These are phyloP conservation scores for Heliconius aoede DNA, from an alignment of 2,888 invertebrate species.

Conservation along the genomic window DNA sequence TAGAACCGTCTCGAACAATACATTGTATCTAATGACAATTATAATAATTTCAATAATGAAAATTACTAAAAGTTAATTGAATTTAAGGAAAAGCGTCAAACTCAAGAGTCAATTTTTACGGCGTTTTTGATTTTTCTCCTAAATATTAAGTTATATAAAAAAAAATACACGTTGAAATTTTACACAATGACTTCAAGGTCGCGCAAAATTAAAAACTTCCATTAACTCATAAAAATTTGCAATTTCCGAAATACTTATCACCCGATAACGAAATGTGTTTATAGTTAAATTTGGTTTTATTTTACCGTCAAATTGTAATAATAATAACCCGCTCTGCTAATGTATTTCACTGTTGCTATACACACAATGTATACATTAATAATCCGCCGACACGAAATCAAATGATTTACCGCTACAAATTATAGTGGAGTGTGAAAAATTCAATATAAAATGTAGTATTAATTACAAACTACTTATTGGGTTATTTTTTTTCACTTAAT, in stretches of 20 bases:
- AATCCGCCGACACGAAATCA: slow-evolving; percentile 16
- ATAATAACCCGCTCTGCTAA: not conserved
- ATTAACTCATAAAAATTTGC: not conserved
- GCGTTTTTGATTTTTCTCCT: no score
- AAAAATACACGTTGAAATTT: no score
- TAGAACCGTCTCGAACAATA: no score
- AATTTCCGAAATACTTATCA: not conserved
- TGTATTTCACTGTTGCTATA: not conserved
- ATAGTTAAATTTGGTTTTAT: not conserved
- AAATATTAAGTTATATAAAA: no score
- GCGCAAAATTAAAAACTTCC: not conserved
- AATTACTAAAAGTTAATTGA: no score
- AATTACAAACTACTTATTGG: not conserved
- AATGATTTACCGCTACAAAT: slow-evolving; percentile 26
- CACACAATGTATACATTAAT: slow-evolving; percentile 1
- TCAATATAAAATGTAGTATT: not conserved
- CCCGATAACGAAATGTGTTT: not conserved
- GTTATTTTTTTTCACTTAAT: not conserved
- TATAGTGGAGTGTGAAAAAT: not conserved
- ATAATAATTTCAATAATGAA: no score
- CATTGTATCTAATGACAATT: no score
- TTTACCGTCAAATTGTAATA: slow-evolving; percentile 7
- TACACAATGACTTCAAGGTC: no score
- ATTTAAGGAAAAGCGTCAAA: no score
- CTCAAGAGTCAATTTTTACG: no score